Evolutionary conservation across 2,113 vertebrate genomes (phyloP), one percentile per base, ranked within the genome.

Genomic region (Daphoenositta chrysoptera): DNA sequence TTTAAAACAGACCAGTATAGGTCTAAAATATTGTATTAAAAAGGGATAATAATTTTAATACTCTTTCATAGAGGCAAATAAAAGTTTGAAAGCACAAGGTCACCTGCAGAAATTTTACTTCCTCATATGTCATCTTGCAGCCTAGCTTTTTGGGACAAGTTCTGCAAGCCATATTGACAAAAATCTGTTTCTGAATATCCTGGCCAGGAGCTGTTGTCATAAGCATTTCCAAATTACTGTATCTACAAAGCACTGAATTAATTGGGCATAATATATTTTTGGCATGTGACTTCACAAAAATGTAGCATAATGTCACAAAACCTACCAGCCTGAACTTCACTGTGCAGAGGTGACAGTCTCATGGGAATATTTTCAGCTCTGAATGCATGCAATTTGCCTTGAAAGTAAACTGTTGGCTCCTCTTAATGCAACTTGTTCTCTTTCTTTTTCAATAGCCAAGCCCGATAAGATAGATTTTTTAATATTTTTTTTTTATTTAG

Each of bases 191-290:
- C 23, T 61, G 58, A 73, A 53, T 93, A 85, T 86, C 39, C 82
- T 90, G 81, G 70, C 83, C 89, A 91, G 54, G 16, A 87, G 51
- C 51, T 93, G 79, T 90, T 96, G 79, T 95, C 85, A 90, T 91
- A 83, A 94, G 56, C 44, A 76, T 83, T 94, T 93, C 71, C 79
- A 91, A 94, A 94, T 94, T 89, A 68, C 58, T 88, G 79, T 83
- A 89, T 94, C 83, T 89, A 93, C 81, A 97, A 91, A 95, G 51
- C 60, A 80, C 42, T 78, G 83, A 89, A 77, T 95, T 96, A 95
- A 94, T 89, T 94, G 39, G n/a, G 76, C 81, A 50, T 80, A 86
- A 94, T 87, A 64, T 83, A 82, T 92, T 95, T 95, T 93, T 97
- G 91, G 90, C 89, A 84, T 89, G 42, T 92, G 80, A 91, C 87